Percentiles rank a stretch among this genome's conserved stretches.
Conservation (phyloP, 2,888 invertebrate species). For the Rotaria sp. region DNA sequence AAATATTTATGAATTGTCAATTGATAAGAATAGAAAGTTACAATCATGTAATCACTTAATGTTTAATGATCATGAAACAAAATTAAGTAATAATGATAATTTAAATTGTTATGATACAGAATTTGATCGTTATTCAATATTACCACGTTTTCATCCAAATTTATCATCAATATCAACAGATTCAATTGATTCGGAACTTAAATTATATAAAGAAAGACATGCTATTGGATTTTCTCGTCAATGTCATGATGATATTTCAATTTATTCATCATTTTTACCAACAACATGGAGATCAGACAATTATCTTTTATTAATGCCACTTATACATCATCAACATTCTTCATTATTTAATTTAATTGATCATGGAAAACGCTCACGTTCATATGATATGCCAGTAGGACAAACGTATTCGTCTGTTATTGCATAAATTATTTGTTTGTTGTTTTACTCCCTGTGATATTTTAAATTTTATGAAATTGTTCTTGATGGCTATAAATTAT, state of each 20-base stretch:
- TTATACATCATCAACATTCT: neutral
- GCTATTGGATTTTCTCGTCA: neutral
- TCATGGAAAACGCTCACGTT: neutral
- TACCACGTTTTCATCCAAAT: neutral
- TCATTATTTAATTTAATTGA: neutral
- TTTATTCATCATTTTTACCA: neutral
- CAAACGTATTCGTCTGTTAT: neutral
- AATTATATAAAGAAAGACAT: neutral
- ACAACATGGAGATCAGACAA: neutral
- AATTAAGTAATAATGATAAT: neutral
- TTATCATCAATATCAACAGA: neutral
- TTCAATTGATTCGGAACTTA: neutral
- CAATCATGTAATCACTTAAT: neutral
- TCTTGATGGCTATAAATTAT: neutral
- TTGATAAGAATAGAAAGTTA: neutral
- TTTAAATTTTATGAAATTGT: neutral
- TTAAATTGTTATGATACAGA: neutral
- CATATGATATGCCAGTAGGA: neutral
- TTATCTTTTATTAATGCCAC: slow-evolving; percentile 5
- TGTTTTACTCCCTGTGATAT: neutral
- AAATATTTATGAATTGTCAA: neutral
- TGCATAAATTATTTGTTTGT: neutral
- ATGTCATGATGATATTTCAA: neutral
- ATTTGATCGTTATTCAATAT: neutral
- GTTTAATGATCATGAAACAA: neutral